phyloP scores from a whole-genome alignment of 1,140 invertebrate genomes.

The Brachionus angularis region DNA sequence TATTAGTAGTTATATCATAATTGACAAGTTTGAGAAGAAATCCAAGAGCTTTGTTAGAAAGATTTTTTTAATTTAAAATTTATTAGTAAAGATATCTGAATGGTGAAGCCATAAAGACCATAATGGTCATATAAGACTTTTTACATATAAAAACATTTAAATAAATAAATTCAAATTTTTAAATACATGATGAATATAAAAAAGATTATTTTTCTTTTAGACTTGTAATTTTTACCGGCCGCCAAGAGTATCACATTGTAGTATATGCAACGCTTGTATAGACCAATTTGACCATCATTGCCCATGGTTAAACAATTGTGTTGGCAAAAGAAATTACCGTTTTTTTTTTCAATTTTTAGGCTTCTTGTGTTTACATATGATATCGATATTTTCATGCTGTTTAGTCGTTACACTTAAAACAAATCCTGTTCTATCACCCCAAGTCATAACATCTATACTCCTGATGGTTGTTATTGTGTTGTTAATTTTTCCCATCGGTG shows the following conservation, averaged over 20 bases:
- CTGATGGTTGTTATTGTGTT: conserved; percentile 84
- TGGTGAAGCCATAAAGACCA: too few relatives aligned
- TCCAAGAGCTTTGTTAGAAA: too few relatives aligned
- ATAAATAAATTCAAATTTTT: neutral
- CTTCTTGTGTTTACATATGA: conserved; percentile 91
- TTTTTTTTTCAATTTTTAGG: conserved; percentile 79
- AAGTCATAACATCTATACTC: conserved; percentile 63
- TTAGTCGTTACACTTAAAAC: conserved; percentile 4
- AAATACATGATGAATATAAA: neutral
- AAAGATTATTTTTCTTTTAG: conserved; percentile 43
- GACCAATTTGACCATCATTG: conserved; percentile 99
- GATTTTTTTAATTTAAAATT: too few relatives aligned
- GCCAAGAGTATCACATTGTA: conserved; percentile 96
- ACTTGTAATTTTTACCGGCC: conserved; percentile 99
- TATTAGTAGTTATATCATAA: too few relatives aligned
- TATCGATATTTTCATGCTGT: conserved; percentile 88
- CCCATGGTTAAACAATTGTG: conserved; percentile 99
- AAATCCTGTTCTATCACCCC: conserved; percentile 47
- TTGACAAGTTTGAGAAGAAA: too few relatives aligned
- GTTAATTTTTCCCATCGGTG: conserved; percentile 90
- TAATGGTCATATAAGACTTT: neutral
- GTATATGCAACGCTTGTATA: conserved; percentile 97
- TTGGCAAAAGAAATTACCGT: conserved; percentile 93
- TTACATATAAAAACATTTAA: neutral
- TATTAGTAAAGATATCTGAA: too few relatives aligned